Conservation (phyloP, 1,140 invertebrate species). For the Arctopsyche grandis region DNA sequence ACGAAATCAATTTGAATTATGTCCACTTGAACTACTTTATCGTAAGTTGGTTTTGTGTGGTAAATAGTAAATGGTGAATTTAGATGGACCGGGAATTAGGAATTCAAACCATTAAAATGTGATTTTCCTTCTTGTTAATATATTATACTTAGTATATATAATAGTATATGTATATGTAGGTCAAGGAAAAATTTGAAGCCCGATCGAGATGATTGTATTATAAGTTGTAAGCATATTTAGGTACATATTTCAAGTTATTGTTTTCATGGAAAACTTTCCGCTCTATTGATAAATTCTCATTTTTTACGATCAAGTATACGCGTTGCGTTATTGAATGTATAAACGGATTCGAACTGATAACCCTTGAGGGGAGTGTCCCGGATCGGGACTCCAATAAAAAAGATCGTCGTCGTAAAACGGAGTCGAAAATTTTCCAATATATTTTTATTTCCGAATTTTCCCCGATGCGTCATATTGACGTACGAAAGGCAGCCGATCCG, state of each 20-base stretch:
- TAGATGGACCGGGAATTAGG: no score
- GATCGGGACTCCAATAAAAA: background rate
- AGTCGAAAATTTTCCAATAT: conserved; percentile 4
- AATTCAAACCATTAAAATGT: no score
- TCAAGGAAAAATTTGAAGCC: no score
- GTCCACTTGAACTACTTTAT: no score
- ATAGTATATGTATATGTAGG: background rate
- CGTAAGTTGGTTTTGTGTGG: no score
- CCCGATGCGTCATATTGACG: no score
- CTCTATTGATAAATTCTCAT: no score
- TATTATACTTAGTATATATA: background rate
- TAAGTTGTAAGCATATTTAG: background rate
- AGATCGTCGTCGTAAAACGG: background rate
- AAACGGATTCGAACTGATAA: conserved; percentile 10
- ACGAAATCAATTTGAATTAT: no score
- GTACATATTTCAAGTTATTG: background rate
- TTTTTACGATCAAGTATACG: background rate
- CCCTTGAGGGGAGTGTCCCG: background rate
- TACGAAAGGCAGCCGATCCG: no score
- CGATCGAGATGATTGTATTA: background rate
- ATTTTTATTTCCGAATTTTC: background rate
- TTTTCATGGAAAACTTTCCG: background rate
- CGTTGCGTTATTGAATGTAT: conserved; percentile 1
- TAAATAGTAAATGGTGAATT: no score
- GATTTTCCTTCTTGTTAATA: background rate